Evolutionary conservation across 2,888 invertebrate genomes (phyloP).

Genomic region (Rhaphigaster nebulosa): DNA sequence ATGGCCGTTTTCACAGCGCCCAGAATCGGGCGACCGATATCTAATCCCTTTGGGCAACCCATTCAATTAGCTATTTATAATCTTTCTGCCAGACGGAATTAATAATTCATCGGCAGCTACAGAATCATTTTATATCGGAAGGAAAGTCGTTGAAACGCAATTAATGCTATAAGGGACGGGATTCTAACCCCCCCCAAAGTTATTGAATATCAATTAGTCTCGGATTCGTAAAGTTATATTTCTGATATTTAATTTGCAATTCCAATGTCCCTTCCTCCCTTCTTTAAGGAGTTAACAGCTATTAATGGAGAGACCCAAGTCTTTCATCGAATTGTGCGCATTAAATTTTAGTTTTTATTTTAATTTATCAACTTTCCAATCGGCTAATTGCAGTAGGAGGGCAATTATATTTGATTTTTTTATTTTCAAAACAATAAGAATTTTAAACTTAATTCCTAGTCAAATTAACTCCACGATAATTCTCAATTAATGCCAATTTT

Average conservation of each 20-base stretch:
- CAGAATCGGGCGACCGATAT: not conserved
- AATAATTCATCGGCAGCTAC: conserved; percentile 48
- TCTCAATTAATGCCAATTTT: too few relatives aligned
- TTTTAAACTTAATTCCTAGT: not conserved
- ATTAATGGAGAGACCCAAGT: not conserved
- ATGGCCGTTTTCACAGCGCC: not conserved
- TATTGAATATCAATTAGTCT: conserved; percentile 56
- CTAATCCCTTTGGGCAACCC: not conserved
- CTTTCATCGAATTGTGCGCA: not conserved
- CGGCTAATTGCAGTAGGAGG: not conserved
- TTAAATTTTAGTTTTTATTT: not conserved
- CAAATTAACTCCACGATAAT: too few relatives aligned
- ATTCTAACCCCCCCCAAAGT: not conserved
- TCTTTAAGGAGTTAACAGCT: conserved; percentile 26
- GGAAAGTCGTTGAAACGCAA: conserved; percentile 47
- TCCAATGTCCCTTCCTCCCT: conserved; percentile 8
- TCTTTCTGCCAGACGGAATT: conserved; percentile 33
- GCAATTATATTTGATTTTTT: not conserved
- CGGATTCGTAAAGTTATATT: conserved; percentile 42
- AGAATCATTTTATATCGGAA: conserved; percentile 48
- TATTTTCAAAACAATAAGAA: not conserved
- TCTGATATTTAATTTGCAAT: conserved; percentile 53
- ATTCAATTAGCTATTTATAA: conserved; percentile 49
- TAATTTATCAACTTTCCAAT: not conserved
- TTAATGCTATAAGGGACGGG: conserved; percentile 40